Evolutionary conservation across 2,113 vertebrate species (phyloP).

Genomic region (Bujurquina vittata): DNA sequence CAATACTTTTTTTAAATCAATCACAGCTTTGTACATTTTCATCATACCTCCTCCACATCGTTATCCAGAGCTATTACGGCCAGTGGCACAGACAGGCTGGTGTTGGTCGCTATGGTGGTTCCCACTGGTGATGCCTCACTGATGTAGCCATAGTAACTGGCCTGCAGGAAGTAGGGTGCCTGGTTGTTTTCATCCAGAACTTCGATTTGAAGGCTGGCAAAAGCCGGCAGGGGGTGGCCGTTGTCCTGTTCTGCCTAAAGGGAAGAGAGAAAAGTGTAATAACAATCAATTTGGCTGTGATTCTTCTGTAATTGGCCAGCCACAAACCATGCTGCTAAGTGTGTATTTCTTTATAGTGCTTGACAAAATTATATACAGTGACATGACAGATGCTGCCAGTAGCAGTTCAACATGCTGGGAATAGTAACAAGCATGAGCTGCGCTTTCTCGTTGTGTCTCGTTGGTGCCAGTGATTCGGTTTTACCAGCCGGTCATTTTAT

Average conservation of each 20-base stretch:
- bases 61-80: slow-evolving; percentile 91
- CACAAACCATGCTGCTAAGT: not conserved
- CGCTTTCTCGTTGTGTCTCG: not conserved
- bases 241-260: slow-evolving; percentile 96
- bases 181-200: slow-evolving; percentile 97
- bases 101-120: slow-evolving; percentile 84
- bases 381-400: not conserved
- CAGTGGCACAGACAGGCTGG: slow-evolving; percentile 85
- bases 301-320: not conserved
- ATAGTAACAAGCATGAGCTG: not conserved
- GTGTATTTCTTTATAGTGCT: not conserved
- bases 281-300: not conserved
- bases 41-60: slow-evolving; percentile 91
- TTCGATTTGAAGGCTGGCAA: slow-evolving; percentile 94
- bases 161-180: slow-evolving; percentile 90
- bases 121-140: slow-evolving; percentile 92
- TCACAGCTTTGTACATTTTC: not conserved
- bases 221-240: slow-evolving; percentile 94
- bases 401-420: not conserved
- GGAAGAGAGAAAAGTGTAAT: not conserved
- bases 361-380: not conserved
- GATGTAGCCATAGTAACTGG: slow-evolving; percentile 91
- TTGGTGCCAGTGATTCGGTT: not conserved
- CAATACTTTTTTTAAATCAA: not conserved
- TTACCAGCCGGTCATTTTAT: not conserved